phyloP scores from a whole-genome alignment of 2,888 invertebrate genomes.

The Tridacna gigas region DNA sequence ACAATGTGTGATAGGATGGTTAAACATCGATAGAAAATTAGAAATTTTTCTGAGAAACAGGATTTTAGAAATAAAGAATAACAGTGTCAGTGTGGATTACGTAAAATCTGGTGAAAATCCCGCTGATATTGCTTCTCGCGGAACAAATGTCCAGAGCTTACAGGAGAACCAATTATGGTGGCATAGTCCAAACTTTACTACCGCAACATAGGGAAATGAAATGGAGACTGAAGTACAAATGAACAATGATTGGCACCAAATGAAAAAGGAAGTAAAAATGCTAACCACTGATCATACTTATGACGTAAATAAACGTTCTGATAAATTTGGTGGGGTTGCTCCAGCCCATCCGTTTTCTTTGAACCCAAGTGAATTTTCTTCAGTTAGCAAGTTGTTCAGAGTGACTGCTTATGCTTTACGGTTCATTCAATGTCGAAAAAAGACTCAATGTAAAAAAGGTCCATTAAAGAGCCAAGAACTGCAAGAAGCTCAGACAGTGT shows the following conservation, averaged over 20 bases:
- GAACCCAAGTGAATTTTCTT: conserved; percentile 1
- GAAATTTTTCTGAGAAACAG: not conserved
- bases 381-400: not conserved
- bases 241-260: not conserved
- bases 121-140: conserved; percentile 11
- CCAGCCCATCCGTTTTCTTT: conserved; percentile 3
- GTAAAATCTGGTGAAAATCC: conserved; percentile 10
- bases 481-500: conserved; percentile 27
- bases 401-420: conserved; percentile 1
- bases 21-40: not conserved
- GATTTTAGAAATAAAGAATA: not conserved
- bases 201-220: no score
- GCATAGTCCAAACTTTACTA: conserved; percentile 16
- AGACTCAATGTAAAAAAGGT: not conserved
- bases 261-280: not conserved
- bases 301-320: not conserved
- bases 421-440: conserved; percentile 17
- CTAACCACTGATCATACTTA: not conserved
- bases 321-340: not conserved
- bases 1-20: not conserved
- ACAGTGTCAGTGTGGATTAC: not conserved
- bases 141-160: conserved; percentile 1
- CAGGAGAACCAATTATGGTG: not conserved
- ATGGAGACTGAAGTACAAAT: not conserved
- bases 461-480: conserved; percentile 9